Conservation (phyloP, 2,797 vertebrate species). For the Sebastes alutus region DNA sequence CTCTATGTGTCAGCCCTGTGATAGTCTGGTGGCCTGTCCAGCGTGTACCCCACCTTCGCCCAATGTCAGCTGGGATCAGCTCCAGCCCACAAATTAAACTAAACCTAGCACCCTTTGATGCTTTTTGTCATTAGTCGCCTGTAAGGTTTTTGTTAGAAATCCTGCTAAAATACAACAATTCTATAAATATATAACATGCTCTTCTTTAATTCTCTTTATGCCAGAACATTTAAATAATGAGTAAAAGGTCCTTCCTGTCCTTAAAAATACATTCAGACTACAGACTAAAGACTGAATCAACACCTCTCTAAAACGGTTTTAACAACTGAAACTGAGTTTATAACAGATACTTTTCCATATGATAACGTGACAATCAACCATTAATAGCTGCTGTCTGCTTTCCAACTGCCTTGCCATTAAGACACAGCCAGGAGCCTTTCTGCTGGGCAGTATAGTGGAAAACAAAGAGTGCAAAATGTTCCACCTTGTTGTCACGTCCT, state of each 20-base stretch:
- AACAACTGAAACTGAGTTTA: not conserved
- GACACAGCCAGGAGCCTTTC: not conserved
- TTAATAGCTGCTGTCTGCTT: not conserved
- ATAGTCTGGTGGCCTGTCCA: too few species aligned
- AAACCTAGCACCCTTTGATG: not conserved
- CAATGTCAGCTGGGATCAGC: too few species aligned
- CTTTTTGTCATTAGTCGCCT: not conserved
- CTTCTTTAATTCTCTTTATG: not conserved
- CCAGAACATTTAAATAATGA: not conserved
- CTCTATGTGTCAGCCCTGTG: too few species aligned
- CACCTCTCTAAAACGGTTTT: not conserved
- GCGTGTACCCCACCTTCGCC: too few species aligned
- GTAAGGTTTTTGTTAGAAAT: slow-evolving; percentile 24
- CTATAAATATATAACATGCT: not conserved
- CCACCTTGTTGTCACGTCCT: slow-evolving; percentile 35
- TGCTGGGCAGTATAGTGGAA: slow-evolving; percentile 5
- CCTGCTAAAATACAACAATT: slow-evolving; percentile 20
- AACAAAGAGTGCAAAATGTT: slow-evolving; percentile 34
- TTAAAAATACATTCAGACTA: not conserved
- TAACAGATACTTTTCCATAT: not conserved
- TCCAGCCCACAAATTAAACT: not conserved
- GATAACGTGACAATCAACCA: not conserved
- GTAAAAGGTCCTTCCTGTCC: not conserved
- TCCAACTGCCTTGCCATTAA: not conserved
- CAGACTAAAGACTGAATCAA: not conserved